These are phyloP conservation scores for Drosophila varians DNA, from an alignment of 1,140 invertebrate genomes.

Conservation along the genomic window DNA sequence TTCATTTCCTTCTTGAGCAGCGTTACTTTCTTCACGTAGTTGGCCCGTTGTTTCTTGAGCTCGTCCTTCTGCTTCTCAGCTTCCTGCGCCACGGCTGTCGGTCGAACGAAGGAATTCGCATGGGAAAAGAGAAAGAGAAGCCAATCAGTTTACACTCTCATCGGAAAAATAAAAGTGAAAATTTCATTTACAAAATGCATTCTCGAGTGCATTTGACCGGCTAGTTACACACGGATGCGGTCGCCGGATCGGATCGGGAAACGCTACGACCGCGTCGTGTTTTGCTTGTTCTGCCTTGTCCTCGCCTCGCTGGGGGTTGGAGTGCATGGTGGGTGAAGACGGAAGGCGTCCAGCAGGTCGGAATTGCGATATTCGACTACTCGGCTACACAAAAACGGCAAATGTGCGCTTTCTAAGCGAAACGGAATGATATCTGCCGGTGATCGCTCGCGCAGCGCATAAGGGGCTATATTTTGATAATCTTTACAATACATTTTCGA, in stretches of 20 bases:
- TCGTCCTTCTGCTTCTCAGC: conserved; percentile 91
- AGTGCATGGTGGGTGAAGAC: conserved; percentile 54
- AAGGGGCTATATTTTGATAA: conserved; percentile 49
- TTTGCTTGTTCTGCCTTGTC: conserved; percentile 50
- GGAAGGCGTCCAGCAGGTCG: conserved; percentile 46
- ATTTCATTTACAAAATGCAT: conserved; percentile 82
- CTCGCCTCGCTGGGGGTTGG: conserved; percentile 36
- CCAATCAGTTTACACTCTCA: conserved; percentile 45
- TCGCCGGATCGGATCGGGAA: conserved; percentile 47
- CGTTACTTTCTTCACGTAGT: conserved; percentile 89
- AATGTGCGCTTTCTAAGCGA: conserved; percentile 29
- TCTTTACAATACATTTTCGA: conserved; percentile 53
- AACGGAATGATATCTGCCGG: conserved; percentile 33
- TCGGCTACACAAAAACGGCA: conserved; percentile 56
- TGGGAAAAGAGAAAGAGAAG: conserved; percentile 39
- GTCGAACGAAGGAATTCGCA: conserved; percentile 27
- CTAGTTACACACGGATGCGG: conserved; percentile 68
- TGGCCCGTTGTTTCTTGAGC: conserved; percentile 90
- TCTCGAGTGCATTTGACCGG: conserved; percentile 75
- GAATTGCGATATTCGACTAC: conserved; percentile 29
- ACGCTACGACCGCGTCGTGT: conserved; percentile 36
- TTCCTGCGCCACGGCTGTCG: conserved; percentile 90
- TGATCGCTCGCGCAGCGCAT: conserved; percentile 38
- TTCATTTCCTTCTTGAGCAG: conserved; percentile 90
- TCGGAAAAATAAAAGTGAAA: conserved; percentile 58